Evolutionary conservation across 2,888 invertebrate species (phyloP).

Genomic region (Amphimallon solstitiale): DNA sequence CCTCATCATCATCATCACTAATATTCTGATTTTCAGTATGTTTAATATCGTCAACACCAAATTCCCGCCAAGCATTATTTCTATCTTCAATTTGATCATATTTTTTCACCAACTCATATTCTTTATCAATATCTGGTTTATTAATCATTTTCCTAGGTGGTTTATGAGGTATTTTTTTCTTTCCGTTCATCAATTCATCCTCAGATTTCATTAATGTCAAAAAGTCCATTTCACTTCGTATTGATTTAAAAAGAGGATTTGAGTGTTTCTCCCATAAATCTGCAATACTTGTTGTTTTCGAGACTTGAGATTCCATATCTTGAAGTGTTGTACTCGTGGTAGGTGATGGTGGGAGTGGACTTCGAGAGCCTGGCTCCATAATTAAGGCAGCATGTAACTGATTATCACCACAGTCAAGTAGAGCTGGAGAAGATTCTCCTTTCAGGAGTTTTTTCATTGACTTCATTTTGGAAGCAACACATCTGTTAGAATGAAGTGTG

Average conservation of each 20-base stretch:
- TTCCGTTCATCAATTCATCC: constrained; percentile 57
- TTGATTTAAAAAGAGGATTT: constrained; percentile 40
- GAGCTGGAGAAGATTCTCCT: constrained; percentile 68
- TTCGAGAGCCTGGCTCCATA: constrained; percentile 84
- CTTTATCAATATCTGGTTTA: constrained; percentile 52
- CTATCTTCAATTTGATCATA: constrained; percentile 83
- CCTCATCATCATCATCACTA: constrained; percentile 60
- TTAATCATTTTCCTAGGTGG: constrained; percentile 50
- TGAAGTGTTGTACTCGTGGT: constrained; percentile 63
- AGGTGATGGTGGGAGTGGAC: constrained; percentile 74
- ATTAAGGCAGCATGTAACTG: constrained; percentile 79
- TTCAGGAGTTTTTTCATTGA: constrained; percentile 85
- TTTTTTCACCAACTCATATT: constrained; percentile 67
- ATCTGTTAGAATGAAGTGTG: constrained; percentile 64
- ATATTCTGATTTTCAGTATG: constrained; percentile 71
- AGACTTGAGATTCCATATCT: constrained; percentile 61
- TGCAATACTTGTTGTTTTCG: constrained; percentile 49
- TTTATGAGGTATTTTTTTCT: constrained; percentile 58
- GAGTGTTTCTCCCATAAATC: constrained; percentile 37
- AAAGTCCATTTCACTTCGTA: constrained; percentile 26
- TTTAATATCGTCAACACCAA: constrained; percentile 78
- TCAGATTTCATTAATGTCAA: constrained; percentile 60
- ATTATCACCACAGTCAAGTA: constrained; percentile 77
- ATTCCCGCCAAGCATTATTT: constrained; percentile 83
- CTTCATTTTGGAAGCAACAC: constrained; percentile 85